These are phyloP conservation scores for Tapirus indicus DNA, from an alignment of 2,797 vertebrate genomes.

Conservation along the genomic window DNA sequence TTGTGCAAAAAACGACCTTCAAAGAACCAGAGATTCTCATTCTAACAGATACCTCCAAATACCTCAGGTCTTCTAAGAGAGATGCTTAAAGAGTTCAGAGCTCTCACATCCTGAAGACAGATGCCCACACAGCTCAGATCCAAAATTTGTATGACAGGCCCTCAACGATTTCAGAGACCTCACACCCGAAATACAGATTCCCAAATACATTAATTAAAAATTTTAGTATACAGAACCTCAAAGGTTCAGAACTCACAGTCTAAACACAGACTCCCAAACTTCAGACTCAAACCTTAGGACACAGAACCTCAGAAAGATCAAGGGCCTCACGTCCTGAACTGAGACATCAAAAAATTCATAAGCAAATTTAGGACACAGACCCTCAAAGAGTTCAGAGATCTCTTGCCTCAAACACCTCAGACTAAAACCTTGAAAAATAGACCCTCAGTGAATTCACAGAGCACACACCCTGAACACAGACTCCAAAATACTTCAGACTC, in stretches of 20 bases:
- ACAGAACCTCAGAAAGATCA: neutral
- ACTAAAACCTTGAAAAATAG: neutral
- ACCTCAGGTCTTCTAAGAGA: neutral
- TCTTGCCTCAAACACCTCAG: constrained; percentile 1
- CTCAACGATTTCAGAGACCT: neutral
- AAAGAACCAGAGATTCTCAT: neutral
- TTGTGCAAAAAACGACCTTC: neutral
- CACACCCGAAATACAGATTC: neutral
- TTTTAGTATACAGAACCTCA: neutral
- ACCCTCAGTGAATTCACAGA: neutral
- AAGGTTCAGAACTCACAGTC: neutral
- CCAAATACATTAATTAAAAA: neutral
- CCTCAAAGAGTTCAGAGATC: neutral
- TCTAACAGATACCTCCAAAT: neutral
- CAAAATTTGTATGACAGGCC: neutral
- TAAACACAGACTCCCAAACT: neutral
- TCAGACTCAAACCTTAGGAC: neutral
- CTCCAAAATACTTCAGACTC: neutral
- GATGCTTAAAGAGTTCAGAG: neutral
- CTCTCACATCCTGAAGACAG: neutral
- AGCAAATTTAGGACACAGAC: neutral
- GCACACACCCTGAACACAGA: neutral
- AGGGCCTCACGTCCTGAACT: neutral
- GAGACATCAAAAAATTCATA: neutral
- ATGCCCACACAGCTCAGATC: neutral